These are phyloP conservation scores for Tipula helvola DNA, from an alignment of 2,888 invertebrate species.

Conservation along the genomic window DNA sequence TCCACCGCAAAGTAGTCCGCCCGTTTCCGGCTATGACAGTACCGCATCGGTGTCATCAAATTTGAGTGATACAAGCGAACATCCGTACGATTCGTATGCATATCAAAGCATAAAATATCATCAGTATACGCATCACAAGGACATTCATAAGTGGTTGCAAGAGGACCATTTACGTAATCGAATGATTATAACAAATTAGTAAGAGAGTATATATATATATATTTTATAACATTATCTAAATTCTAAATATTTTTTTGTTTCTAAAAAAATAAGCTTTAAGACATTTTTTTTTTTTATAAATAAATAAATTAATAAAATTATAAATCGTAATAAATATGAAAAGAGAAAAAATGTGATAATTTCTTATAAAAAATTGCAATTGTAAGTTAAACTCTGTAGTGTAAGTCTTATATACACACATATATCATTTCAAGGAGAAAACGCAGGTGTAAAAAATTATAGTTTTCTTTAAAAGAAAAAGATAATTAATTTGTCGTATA, in stretches of 20 bases:
- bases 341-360: neutral
- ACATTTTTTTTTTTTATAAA: neutral
- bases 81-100: conserved; percentile 33
- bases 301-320: neutral
- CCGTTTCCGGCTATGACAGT: conserved; percentile 36
- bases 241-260: neutral
- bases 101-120: conserved; percentile 38
- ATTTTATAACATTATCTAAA: neutral
- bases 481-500: neutral
- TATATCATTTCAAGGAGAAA: neutral
- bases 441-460: neutral
- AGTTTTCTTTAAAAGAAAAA: neutral
- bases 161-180: conserved; percentile 26
- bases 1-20: conserved; percentile 30
- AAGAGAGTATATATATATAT: neutral
- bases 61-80: conserved; percentile 26
- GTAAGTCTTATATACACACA: neutral
- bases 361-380: neutral
- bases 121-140: conserved; percentile 28
- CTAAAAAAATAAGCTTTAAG: conserved; percentile 4
- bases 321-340: neutral
- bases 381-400: neutral
- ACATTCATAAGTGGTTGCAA: conserved; percentile 45
- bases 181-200: conserved; percentile 14
- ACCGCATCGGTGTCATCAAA: conserved; percentile 29